Base-by-base conservation (phyloP, 2,113 vertebrate genomes). In the Leiothrix lutea region DNA sequence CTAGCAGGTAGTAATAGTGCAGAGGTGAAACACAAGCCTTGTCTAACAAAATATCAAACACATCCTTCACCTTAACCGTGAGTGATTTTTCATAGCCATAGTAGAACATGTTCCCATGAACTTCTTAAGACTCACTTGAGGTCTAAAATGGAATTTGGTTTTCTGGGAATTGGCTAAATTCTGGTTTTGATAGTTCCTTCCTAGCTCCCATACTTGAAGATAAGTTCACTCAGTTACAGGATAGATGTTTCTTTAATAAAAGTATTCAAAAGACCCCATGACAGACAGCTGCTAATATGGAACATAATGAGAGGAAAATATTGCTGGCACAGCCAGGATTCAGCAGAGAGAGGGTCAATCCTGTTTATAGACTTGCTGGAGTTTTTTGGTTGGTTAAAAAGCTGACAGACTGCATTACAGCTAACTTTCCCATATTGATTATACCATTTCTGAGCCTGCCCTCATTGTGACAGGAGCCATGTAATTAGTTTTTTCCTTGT, bases 381-480 rank as follows among this genome's bases (percentile, higher is more conserved):
- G 97, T 94, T 98, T 98, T 98, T 98, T 98, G 97, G 98, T 98
- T 98, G 87, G 98, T 98, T 99, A 98, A 98, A 99, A 99, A 98
- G 98, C 98, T 98, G 98, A 98, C 98, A 99, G 98, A 98, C 98
- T 99, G 96, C 98, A 98, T 99, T 99, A 99, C 97, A 91, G 96
- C 88, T 97, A 99, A 98, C 98, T 98, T 98, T 98, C 98, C 94
- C 94, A 94, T 99, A 99, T 99, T 99, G 99, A 99, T 99, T 99
- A 99, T 98, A 98, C 98, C 97, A 98, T 98, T 98, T 98, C 98
- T 97, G 96, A 97, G 97, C 94, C 97, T 98, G 98, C 97, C 97
- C 98, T 99, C 94, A 90, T 91, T 78, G 92, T 97, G 97, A 98
- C 97, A 98, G 95, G 97, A 98, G 95, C 42, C 66, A 89, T 92